These are phyloP conservation scores for Ptychochromis oligacanthus DNA, from an alignment of 2,113 vertebrate genomes.

Conservation along the genomic window DNA sequence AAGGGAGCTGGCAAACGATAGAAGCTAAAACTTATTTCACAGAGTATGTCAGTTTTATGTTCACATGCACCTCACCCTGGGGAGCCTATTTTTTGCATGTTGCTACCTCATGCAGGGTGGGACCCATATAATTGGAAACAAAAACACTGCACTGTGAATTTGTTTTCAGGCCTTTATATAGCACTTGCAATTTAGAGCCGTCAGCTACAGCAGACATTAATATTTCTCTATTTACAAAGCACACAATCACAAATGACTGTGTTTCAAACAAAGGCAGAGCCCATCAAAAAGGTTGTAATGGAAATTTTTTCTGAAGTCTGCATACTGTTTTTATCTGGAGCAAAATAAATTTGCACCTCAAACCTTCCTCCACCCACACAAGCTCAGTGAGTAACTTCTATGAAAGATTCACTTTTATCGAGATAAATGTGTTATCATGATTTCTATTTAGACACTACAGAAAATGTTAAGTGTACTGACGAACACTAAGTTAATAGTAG, in stretches of 20 bases:
- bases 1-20: slow-evolving; percentile 18
- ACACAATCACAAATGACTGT: neutral
- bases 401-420: slow-evolving; percentile 16
- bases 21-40: slow-evolving; percentile 17
- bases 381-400: neutral
- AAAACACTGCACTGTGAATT: slow-evolving; percentile 23
- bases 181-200: neutral
- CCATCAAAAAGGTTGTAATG: slow-evolving; percentile 20
- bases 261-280: slow-evolving; percentile 5
- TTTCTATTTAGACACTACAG: neutral
- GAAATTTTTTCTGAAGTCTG: slow-evolving; percentile 33
- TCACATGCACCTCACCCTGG: slow-evolving; percentile 14
- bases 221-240: slow-evolving; percentile 11
- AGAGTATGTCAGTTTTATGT: slow-evolving; percentile 12
- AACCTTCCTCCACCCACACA: slow-evolving; percentile 36
- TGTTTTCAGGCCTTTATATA: slow-evolving; percentile 15
- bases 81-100: slow-evolving; percentile 21
- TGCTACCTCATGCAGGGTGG: slow-evolving; percentile 58
- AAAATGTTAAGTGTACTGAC: neutral
- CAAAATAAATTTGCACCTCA: slow-evolving; percentile 30
- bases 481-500: neutral
- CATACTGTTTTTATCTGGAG: slow-evolving; percentile 37
- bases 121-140: slow-evolving; percentile 36
- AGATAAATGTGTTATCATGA: neutral
- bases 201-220: neutral